These are phyloP conservation scores for Poecilia picta DNA, from an alignment of 2,797 vertebrate genomes.

Conservation along the genomic window DNA sequence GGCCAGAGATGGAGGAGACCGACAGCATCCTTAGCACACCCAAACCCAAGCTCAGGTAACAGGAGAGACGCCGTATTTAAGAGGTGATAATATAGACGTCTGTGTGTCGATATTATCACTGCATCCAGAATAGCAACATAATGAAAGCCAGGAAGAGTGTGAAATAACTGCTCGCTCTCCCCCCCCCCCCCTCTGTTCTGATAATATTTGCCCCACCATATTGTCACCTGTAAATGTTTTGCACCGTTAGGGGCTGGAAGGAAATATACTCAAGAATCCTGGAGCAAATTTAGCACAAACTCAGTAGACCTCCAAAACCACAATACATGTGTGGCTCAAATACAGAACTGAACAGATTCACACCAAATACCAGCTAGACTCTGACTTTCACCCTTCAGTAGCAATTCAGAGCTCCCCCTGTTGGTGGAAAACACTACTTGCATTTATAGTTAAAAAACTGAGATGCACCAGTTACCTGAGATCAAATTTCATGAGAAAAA, in stretches of 20 bases:
- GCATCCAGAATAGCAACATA: not conserved
- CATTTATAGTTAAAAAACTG: not conserved
- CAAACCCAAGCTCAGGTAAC: slow-evolving; percentile 85
- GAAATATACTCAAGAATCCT: not conserved
- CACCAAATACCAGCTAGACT: not conserved
- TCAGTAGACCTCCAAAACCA: not conserved
- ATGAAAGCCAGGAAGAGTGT: not conserved
- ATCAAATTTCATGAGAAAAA: not conserved
- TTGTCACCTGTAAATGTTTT: not conserved
- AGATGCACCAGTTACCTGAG: not conserved
- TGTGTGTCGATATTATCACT: not conserved
- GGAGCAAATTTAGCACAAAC: not conserved
- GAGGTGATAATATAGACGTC: not conserved
- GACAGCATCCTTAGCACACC: slow-evolving; percentile 97
- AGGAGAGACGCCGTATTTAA: not conserved
- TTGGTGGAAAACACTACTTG: slow-evolving; percentile 35
- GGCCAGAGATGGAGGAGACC: slow-evolving; percentile 96
- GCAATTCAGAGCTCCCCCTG: slow-evolving; percentile 49
- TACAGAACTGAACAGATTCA: not conserved
- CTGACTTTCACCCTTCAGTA: not conserved
- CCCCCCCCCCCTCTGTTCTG: not conserved
- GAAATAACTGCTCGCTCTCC: not conserved
- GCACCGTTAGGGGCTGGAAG: not conserved
- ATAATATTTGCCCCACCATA: not conserved
- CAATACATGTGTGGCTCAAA: not conserved